Percentiles rank a stretch among this genome's conserved stretches.
These are phyloP conservation scores for Phyllostomus hastatus DNA, from an alignment of 2,113 vertebrate genomes.

Conservation along the genomic window DNA sequence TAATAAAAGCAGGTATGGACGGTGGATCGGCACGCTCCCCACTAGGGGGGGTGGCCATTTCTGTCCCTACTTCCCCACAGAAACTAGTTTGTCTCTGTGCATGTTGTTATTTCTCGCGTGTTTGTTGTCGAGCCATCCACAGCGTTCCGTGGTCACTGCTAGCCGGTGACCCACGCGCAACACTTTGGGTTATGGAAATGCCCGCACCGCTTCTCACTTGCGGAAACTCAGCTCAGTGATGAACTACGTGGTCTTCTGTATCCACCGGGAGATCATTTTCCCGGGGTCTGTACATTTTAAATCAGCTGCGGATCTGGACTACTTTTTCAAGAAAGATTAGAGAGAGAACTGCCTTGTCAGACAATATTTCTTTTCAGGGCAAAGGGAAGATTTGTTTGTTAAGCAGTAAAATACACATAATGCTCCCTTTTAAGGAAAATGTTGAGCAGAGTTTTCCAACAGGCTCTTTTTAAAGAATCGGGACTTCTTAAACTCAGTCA, in stretches of 20 bases:
- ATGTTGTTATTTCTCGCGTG: too few species aligned
- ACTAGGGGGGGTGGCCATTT: too few species aligned
- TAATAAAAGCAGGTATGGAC: too few species aligned
- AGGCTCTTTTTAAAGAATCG: neutral
- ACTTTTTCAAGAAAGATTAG: neutral
- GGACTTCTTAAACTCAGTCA: fast-evolving
- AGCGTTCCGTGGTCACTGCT: too few species aligned
- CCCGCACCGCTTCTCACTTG: neutral
- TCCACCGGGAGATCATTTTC: neutral
- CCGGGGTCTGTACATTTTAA: neutral
- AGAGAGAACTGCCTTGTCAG: neutral
- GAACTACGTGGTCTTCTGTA: neutral
- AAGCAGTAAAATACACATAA: neutral
- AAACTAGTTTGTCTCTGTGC: too few species aligned
- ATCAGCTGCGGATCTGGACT: neutral
- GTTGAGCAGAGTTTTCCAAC: neutral
- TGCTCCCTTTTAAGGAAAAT: neutral
- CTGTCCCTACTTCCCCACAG: too few species aligned
- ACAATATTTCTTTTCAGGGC: neutral
- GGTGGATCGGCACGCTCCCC: too few species aligned
- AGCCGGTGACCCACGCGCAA: too few species aligned
- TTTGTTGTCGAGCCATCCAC: too few species aligned
- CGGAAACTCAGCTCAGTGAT: neutral
- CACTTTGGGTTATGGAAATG: neutral
- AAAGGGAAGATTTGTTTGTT: neutral